Evolutionary conservation across 1,140 invertebrate genomes (phyloP), one percentile per base, ranked within the genome.

Genomic region (Akabosia matsudoensis): DNA sequence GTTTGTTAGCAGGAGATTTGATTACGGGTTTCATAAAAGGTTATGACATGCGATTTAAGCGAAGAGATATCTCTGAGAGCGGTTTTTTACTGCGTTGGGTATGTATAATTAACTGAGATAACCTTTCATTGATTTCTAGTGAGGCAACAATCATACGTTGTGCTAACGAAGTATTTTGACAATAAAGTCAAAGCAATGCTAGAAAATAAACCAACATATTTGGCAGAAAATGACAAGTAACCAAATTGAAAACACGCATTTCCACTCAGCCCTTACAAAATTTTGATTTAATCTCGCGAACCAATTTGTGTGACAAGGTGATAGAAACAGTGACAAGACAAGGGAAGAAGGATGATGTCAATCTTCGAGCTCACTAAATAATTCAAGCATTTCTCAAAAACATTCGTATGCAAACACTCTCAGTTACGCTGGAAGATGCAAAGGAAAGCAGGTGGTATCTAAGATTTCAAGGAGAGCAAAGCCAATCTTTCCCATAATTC

Each of bases 291-390:
- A 14, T 61, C 54, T 7, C 26, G 54, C 22, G 4, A n/a, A 18
- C 7, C 7, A 45, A 45, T 7, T 45, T 18, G 7, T 67, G 61
- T 67, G 61, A 67, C 61, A 67, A 67, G 10, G 28, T 67, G 61
- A 67, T 67, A 30, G 31, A 30, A 30, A 67, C 61, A 30, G 28
- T 67, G 3, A 67, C 28, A 3, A 31, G 61, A 67, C 28, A 61
- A n/a, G n/a, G n/a, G n/a, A 31, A 67, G 61, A 30, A 28, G 61
- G 61, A 67, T 67, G 61, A 67, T 67, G 61, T 67, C 61, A 67
- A 67, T 67, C 61, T 67, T 67, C 61, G 26, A 67, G 61, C 31
- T 67, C 61, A 67, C 24, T 67, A 30, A 67, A 31, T 67, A 7
- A 67, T 31, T 67, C 61, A 67, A 67, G 61, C 31, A 67, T 67